Evolutionary conservation across 2,113 vertebrate species (phyloP).

Genomic region (Vireo altiloquus): DNA sequence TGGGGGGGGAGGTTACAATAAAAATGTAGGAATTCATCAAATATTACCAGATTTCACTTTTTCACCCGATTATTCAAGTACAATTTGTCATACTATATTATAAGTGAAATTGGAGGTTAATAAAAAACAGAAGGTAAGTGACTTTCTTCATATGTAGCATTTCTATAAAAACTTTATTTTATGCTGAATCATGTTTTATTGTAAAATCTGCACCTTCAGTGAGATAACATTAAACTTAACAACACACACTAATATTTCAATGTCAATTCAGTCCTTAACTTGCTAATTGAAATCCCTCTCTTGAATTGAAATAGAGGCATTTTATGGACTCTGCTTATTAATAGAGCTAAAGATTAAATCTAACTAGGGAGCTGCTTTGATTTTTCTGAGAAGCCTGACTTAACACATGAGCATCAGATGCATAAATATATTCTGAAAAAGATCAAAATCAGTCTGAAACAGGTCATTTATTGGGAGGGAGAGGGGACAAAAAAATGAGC

Average conservation of each 20-base stretch:
- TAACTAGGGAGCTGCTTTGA: not conserved
- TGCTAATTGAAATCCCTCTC: conserved; percentile 5
- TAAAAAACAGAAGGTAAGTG: not conserved
- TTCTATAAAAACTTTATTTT: not conserved
- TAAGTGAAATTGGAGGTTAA: not conserved
- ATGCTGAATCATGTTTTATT: conserved; percentile 9
- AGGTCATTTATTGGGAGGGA: not conserved
- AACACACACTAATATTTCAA: not conserved
- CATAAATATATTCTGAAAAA: not conserved
- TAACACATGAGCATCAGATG: not conserved
- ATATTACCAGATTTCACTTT: not conserved
- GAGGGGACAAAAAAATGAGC: not conserved
- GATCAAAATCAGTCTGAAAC: not conserved
- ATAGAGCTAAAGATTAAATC: not conserved
- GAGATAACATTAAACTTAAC: not conserved
- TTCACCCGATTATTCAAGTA: not conserved
- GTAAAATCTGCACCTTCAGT: not conserved
- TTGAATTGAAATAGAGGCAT: conserved; percentile 16
- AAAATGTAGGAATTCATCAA: not conserved
- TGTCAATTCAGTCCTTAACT: not conserved
- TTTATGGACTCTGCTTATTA: not conserved
- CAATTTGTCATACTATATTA: not conserved
- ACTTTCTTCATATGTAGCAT: not conserved
- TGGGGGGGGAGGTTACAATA: not conserved
- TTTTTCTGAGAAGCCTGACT: not conserved